Evolutionary conservation across 2,797 vertebrate species (phyloP).

Genomic region (Hydrolagus colliei): DNA sequence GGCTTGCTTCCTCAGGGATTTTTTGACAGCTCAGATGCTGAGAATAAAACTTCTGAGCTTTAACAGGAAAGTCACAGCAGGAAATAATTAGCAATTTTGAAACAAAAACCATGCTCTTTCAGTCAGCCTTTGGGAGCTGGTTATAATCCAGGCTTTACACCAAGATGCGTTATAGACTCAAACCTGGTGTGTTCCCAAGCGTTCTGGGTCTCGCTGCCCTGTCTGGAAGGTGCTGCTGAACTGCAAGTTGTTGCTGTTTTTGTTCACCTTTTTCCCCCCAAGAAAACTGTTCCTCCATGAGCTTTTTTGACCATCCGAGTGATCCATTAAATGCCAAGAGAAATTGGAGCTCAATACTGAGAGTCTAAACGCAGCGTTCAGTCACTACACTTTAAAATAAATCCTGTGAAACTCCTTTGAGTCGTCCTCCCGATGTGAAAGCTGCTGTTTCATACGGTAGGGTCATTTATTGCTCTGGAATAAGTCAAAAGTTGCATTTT

Average conservation of each 20-base stretch:
- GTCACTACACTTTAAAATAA: neutral
- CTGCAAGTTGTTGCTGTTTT: no score
- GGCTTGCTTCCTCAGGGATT: constrained; percentile 40
- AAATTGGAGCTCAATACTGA: no score
- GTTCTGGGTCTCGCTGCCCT: no score
- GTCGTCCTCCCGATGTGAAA: neutral
- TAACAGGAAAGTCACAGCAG: constrained; percentile 37
- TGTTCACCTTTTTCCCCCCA: no score
- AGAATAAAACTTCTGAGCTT: constrained; percentile 34
- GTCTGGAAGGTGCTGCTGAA: no score
- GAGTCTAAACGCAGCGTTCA: neutral
- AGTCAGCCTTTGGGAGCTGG: neutral
- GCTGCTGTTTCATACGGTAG: no score
- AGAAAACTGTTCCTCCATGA: no score
- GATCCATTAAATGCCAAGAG: no score
- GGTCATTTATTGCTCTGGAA: neutral
- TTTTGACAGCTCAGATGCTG: constrained; percentile 34
- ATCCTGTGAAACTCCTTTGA: neutral
- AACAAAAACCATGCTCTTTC: constrained; percentile 40
- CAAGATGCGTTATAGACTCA: neutral
- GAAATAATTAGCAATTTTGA: constrained; percentile 44
- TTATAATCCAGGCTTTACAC: neutral
- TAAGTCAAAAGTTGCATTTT: neutral
- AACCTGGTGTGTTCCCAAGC: no score
- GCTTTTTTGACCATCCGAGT: no score